Base-by-base conservation (phyloP, 2,888 invertebrate genomes). In the Ectemnius cavifrons region DNA sequence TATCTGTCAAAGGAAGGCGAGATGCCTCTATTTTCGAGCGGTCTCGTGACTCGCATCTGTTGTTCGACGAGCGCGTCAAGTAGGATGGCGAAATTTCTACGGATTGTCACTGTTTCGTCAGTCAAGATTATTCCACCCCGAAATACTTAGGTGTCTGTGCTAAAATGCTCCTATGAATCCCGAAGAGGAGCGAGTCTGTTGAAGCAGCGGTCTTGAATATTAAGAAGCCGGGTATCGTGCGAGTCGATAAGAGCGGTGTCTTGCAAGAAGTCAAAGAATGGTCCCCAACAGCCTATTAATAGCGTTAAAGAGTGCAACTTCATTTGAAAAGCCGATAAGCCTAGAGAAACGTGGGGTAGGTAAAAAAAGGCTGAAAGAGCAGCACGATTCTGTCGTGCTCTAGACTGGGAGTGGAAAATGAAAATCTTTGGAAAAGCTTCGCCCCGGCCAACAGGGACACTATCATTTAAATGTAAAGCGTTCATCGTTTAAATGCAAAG, bases 51-150 rank as follows among this genome's bases (percentile, higher is more conserved):
- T 63, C 63, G 28, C 62, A 46, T 57, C 49, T 62, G 67, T 65
- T 63, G 67, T 60, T 63, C 57, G 37, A 6, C 37, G 58, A 78
- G 72, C 73, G 65, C 61, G 70, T 52, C 64, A 14, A 45, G 6
- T 8, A 16, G 16, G n/a, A 28, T 64, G 74, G 58, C 67, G 70
- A 63, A 66, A 77, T 57, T 52, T 60, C 60, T 61, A 63, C 60
- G 28, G 16, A 67, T 66, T 66, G 67, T 75, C 49, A 37, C 47
- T 46, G 16, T 6, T 8, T 13, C 49, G 59, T 71, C 59, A 28
- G 11, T 49, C 63, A 13, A 47, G 3, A 65, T 14, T 27, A 4
- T 28, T 8, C 20, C 57, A 37, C 28, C 20, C 13, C 23, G 47
- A 60, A 20, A 63, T 28, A 58, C 18, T 18, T 27, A 13, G 20